Percentiles rank a stretch among this genome's conserved stretches.
phyloP scores from a whole-genome alignment of 2,113 vertebrate species.

The Corvus moneduloides region DNA sequence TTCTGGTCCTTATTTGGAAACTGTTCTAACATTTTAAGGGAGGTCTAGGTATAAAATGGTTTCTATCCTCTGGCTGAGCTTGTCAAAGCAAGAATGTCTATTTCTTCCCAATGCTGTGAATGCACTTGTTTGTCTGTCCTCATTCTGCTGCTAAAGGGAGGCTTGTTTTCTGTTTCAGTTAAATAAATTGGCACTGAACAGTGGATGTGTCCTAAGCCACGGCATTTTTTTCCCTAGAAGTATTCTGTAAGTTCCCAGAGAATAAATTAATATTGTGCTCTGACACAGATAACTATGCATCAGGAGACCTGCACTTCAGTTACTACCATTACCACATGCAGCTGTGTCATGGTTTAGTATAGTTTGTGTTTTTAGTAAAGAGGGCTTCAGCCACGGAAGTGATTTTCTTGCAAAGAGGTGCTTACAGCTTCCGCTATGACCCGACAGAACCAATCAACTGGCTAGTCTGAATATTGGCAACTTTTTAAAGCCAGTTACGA shows the following conservation, averaged over 20 bases:
- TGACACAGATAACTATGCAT: background rate
- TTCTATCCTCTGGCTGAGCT: background rate
- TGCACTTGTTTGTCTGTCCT: rapidly evolving
- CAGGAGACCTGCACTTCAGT: background rate
- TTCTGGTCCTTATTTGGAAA: background rate
- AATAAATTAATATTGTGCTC: background rate
- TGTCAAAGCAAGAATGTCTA: background rate
- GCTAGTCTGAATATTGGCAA: too few species aligned
- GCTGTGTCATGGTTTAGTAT: too few species aligned
- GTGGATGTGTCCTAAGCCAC: background rate
- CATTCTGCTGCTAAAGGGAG: background rate
- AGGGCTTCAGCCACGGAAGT: too few species aligned
- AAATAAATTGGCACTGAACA: background rate
- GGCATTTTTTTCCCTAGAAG: rapidly evolving
- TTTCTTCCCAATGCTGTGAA: background rate
- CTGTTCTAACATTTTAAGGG: background rate
- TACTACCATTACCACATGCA: background rate
- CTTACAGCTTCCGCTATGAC: too few species aligned
- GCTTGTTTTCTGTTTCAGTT: background rate
- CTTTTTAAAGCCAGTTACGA: too few species aligned
- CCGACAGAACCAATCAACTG: too few species aligned
- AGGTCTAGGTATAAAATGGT: background rate
- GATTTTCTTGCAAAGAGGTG: too few species aligned
- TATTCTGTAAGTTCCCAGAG: background rate
- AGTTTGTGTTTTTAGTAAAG: too few species aligned